Evolutionary conservation across 2,113 vertebrate genomes (phyloP), one percentile per base, ranked within the genome.

Genomic region (Numenius arquata): DNA sequence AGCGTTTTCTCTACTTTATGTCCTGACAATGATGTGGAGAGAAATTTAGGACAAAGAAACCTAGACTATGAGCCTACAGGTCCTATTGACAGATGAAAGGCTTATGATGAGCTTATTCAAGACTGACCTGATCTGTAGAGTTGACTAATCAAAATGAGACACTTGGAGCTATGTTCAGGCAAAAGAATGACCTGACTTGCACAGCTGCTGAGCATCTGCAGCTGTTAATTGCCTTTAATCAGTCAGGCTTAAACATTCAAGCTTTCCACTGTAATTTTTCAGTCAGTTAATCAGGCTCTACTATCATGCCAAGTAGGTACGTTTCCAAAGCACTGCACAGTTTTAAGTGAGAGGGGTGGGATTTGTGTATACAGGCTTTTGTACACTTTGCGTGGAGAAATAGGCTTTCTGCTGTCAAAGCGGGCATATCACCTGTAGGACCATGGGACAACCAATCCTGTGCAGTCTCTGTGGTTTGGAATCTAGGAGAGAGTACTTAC

Each of bases 331-430:
- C 63, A 65, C 45, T 45, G 62, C 3, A 5, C 2, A 1, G 36
- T 66, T 88, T 52, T 47, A 32, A 73, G 34, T 47, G 70, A 66
- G 36, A 14, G 36, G 62, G 70, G 38, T 55, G 82, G 30, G 29
- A 58, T 94, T 89, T 93, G 27, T 41, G 6, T 58, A 9, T 20
- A 16, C 34, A 67, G 36, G 4, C 5, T 81, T 70, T 8, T 32
- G n/a, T 70, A 41, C 4, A 0, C 0, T 0, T 23, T 76, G 7
- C 0, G 0, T 55, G 40, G 55, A 59, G 23, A 83, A 83, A 50
- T 40, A 8, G 2, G 21, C 26, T 74, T 63, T 56, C 52, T 63
- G 17, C 36, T 75, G 19, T 61, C 21, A 12, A 41, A 62, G 34
- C 43, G 52, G 15, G 6, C 30, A 17, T 8, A 30, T 23, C n/a